Evolutionary conservation across 1,140 invertebrate species (phyloP), one percentile per base, ranked within the genome.

Genomic region (Sarcophaga peregrina): DNA sequence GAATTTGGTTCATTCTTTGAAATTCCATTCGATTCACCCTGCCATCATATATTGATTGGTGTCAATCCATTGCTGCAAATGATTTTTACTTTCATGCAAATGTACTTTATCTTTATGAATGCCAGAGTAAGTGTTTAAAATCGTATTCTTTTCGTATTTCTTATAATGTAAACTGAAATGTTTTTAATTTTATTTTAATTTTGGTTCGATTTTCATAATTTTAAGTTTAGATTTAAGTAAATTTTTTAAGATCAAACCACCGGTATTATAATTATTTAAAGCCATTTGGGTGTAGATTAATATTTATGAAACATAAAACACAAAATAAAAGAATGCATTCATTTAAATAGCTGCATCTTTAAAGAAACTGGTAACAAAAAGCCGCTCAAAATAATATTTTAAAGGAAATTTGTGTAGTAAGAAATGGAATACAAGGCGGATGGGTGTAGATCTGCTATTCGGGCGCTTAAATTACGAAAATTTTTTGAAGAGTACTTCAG

Each of bases 41-140:
- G 96, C 87, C 97, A 97, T 91, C 95, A 97, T 87, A 96, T 98
- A 81, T 92, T 98, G 73, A 93, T 95, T 85, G 96, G 96, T 37
- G 93, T 98, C n/a, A 97, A 98, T 91, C 97, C 97, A 47, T 92
- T 98, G 84, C 92, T 99, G 9, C 97, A 99, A 88, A 97, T 98
- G 93, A 94, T 98, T 50, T 99, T 99, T 92, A 98, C 97, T 13
- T 99, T 99, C 88, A 97, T 97, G 94, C 98, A 99, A 91, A 98
- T 99, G 96, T 99, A 99, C 88, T 99, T 99, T 89, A 98, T 99
- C 88, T 99, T 99, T 92, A 98, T 98, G 94, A 99, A 99, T 92
- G 98, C 97, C 80, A 94, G 98, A 93, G 97, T 99, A 94, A 94
- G 94, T 93, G 48, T 8, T 20, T 45, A 10, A n/a, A n/a, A n/a